phyloP scores from a whole-genome alignment of 2,888 invertebrate genomes.

The Muschampia plurimacula region DNA sequence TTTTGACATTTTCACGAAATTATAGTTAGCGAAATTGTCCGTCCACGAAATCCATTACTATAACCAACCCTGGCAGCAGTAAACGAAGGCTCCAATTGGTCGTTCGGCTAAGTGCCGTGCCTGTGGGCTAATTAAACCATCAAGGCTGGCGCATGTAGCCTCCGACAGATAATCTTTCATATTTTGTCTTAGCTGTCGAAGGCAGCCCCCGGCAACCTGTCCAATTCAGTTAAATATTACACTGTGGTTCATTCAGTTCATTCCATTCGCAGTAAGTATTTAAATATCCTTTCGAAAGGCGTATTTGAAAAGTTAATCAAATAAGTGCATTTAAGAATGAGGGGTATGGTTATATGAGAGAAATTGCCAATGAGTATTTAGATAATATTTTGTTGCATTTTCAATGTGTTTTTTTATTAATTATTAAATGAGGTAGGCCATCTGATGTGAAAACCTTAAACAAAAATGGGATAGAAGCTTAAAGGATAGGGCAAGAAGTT shows the following conservation, averaged over 20 bases:
- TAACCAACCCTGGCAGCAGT: conserved; percentile 57
- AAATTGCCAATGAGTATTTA: neutral
- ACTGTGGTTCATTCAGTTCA: conserved; percentile 18
- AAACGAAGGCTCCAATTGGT: conserved; percentile 61
- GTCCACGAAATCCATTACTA: neutral
- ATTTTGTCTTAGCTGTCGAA: conserved; percentile 80
- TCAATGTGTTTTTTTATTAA: too few relatives aligned
- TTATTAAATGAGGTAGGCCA: too few relatives aligned
- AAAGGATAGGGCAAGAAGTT: too few relatives aligned
- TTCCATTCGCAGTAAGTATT: conserved; percentile 9
- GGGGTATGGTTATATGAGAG: neutral
- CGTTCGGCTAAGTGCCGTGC: conserved; percentile 72
- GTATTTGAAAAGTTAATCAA: conserved; percentile 3
- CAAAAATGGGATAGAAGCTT: too few relatives aligned
- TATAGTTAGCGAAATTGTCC: too few relatives aligned
- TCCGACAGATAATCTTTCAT: conserved; percentile 77
- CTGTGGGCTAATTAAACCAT: conserved; percentile 84
- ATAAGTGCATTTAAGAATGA: neutral
- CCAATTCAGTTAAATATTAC: conserved; percentile 37
- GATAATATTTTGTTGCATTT: too few relatives aligned
- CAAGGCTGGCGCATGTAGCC: conserved; percentile 62
- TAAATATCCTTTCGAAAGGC: conserved; percentile 1
- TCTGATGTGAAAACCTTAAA: too few relatives aligned
- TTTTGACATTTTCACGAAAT: too few relatives aligned
- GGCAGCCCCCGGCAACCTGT: conserved; percentile 52